Percentiles rank a stretch among this genome's conserved stretches.
These are phyloP conservation scores for Brachionus koreanus DNA, from an alignment of 1,140 invertebrate species.

Conservation along the genomic window DNA sequence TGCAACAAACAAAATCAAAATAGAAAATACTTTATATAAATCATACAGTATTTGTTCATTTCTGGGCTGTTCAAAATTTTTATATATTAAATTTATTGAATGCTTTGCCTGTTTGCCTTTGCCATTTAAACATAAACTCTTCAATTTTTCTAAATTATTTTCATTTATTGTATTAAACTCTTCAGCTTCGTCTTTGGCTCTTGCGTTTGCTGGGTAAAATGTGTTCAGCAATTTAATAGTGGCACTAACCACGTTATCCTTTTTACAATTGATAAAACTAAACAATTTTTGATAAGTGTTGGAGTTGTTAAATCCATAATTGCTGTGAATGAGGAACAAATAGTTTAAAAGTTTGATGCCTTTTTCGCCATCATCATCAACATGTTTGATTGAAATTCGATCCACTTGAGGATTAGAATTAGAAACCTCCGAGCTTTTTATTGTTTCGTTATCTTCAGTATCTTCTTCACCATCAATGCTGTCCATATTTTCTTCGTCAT, in stretches of 20 bases:
- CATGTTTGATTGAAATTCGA: not conserved
- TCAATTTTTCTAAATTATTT: conserved; percentile 75
- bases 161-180: conserved; percentile 55
- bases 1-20: not conserved
- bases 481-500: conserved; percentile 42
- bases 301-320: conserved; percentile 15
- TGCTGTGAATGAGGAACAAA: conserved; percentile 3
- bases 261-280: conserved; percentile 1
- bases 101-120: conserved; percentile 93
- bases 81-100: conserved; percentile 82
- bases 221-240: conserved; percentile 16
- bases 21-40: not conserved
- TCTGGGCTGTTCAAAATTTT: conserved; percentile 71
- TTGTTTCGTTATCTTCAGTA: not conserved
- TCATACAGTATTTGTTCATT: conserved; percentile 34
- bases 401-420: not conserved
- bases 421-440: not conserved
- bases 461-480: conserved; percentile 40
- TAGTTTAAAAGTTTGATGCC: conserved; percentile 21
- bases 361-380: conserved; percentile 39
- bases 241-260: conserved; percentile 2
- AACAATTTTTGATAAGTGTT: conserved; percentile 23
- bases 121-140: conserved; percentile 77
- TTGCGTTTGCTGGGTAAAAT: not conserved
- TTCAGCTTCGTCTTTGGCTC: conserved; percentile 60